These are phyloP conservation scores for Pelobates fuscus DNA, from an alignment of 2,113 vertebrate genomes.

Conservation along the genomic window DNA sequence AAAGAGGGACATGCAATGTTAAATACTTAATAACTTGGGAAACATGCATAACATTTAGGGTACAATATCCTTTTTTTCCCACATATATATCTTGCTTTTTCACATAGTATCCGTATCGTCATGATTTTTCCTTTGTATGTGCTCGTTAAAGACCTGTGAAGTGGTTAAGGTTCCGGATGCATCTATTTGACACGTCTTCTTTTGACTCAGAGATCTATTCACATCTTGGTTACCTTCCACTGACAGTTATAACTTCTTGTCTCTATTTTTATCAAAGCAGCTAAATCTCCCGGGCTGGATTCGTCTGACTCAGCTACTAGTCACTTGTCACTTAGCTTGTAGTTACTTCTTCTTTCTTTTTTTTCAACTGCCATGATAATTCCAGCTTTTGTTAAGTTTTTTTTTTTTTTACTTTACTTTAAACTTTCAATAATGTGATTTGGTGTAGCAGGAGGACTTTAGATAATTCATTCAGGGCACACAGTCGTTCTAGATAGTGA, in stretches of 20 bases:
- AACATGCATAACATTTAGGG: too few species aligned
- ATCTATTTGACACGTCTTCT: conserved; percentile 17
- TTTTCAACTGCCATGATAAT: conserved; percentile 8
- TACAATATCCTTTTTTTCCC: too few species aligned
- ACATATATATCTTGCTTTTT: too few species aligned
- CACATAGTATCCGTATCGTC: too few species aligned
- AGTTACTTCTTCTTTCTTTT: neutral
- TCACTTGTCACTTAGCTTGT: conserved; percentile 28
- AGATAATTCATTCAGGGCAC: neutral
- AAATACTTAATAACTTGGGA: too few species aligned
- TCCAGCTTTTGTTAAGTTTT: conserved; percentile 8
- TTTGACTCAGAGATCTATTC: conserved; percentile 16
- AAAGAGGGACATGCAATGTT: too few species aligned
- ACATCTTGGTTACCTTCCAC: conserved; percentile 7
- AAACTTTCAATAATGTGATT: neutral
- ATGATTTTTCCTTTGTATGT: neutral
- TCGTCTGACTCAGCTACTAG: conserved; percentile 22
- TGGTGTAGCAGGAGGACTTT: conserved; percentile 1
- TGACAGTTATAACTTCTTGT: conserved; percentile 6
- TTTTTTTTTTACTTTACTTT: neutral
- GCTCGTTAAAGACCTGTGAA: neutral
- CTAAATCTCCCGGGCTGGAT: neutral
- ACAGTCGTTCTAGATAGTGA: neutral
- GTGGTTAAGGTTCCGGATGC: neutral
- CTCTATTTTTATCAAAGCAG: conserved; percentile 26